Conservation (phyloP, 2,797 vertebrate genomes). For the Acropternis orthonyx region DNA sequence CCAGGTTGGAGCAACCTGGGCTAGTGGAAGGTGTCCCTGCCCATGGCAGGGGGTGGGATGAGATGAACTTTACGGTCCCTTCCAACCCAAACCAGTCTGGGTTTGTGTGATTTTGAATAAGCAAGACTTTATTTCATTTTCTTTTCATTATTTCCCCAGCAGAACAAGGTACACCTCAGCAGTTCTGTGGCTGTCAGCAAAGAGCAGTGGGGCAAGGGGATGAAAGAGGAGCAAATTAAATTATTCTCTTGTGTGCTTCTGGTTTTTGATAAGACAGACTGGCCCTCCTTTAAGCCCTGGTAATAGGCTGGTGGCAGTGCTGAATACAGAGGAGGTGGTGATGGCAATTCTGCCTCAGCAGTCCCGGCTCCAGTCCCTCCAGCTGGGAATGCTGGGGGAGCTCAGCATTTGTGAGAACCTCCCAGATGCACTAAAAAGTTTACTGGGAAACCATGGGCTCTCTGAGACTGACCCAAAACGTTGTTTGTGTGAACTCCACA, state of each 20-base stretch:
- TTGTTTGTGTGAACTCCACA: not conserved
- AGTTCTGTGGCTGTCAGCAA: not conserved
- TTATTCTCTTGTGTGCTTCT: not conserved
- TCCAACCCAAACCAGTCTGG: not conserved
- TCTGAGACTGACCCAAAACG: not conserved
- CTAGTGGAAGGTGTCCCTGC: not conserved
- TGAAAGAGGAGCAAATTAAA: not conserved
- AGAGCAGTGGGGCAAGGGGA: not conserved
- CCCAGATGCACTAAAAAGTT: not conserved
- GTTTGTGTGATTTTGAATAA: not conserved
- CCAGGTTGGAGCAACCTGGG: not conserved
- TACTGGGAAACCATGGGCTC: not conserved
- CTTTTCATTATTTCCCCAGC: not conserved
- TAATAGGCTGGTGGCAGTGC: not conserved
- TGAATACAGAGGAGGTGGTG: not conserved
- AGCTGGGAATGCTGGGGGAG: not conserved
- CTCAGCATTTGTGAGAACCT: not conserved
- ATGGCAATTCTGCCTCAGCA: not conserved
- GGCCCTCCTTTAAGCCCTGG: not conserved
- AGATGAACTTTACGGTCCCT: not conserved
- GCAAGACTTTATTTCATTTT: not conserved
- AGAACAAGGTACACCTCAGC: not conserved
- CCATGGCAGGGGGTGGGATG: not conserved
- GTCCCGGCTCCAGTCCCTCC: not conserved
- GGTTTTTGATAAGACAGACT: not conserved